Base-by-base conservation (phyloP, 1,140 invertebrate species). In the Cydia splendana region DNA sequence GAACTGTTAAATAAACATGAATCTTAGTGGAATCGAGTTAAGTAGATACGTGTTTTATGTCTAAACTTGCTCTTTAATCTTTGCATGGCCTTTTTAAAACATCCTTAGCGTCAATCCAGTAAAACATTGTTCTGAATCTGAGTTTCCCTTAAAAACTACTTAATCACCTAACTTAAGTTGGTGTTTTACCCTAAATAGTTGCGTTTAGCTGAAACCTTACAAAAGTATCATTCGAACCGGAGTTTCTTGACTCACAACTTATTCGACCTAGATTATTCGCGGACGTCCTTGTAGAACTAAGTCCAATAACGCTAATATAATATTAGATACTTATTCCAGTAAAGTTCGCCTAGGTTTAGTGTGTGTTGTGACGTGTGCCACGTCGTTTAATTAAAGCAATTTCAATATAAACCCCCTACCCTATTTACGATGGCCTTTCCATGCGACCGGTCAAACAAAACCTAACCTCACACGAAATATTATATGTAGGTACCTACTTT, bases 361-460 rank as follows among this genome's bases (percentile, higher is more conserved):
- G 65, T 67, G 28, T 67, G n/a, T 12, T 67, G 30, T 67, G 28
- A 67, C 65, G 65, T 67, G 65, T 67, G 13, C 65, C 65, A 30
- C 24, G 13, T 30, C 18, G 65, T 10, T 45, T 67, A 67, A 67
- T 67, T 67, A 67, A 67, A 30, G 65, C 65, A 34, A 30, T 67
- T 18, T 67, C 12, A 67, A 30, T 67, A 65, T n/a, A 6, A 34
- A 34, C 30, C 30, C 5, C 30, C 30, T 34, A 15, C 28, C 24
- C 28, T 28, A 34, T 67, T 34, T 67, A 67, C 62, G 13, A 67
- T 67, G 15, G 24, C 24, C 65, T 30, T 30, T 12, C 28, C 65
- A 67, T 69, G 65, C 65, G 65, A 69, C 10, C 65, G 28, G 65
- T 34, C 24, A 28, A 65, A 65, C 20, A 65, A 65, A 24, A 28